Conservation (phyloP, 2,888 invertebrate species). For the Diachrysia chrysitis region DNA sequence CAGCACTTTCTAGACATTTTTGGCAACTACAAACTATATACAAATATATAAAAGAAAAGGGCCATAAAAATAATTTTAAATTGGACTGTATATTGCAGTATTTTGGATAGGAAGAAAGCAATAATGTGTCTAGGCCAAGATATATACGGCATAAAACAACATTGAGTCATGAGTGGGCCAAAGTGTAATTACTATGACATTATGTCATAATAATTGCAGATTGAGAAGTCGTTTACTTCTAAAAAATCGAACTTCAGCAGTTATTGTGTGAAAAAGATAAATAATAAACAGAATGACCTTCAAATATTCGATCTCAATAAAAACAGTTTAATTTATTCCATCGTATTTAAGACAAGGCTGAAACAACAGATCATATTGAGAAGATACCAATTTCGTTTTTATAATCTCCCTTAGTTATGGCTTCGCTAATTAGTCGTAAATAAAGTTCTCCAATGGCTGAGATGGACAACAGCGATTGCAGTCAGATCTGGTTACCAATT, state of each 20-base stretch:
- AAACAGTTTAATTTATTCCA: background rate
- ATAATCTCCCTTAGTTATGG: background rate
- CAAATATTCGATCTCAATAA: background rate
- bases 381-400: background rate
- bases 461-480: slow-evolving; percentile 8
- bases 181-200: background rate
- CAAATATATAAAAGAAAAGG: background rate
- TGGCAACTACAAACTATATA: background rate
- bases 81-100: background rate
- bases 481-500: slow-evolving; percentile 8
- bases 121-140: background rate
- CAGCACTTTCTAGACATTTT: background rate
- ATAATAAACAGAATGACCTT: no score
- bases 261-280: no score
- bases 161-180: no score
- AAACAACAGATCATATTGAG: background rate
- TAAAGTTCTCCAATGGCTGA: background rate
- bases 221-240: background rate
- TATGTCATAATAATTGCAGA: no score
- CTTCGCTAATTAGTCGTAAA: background rate
- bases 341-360: background rate
- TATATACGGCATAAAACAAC: no score
- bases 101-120: background rate
- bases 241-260: no score
- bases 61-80: background rate